Percentiles rank a stretch among this genome's conserved stretches.
These are phyloP conservation scores for Procambarus clarkii DNA, from an alignment of 1,140 invertebrate species.

Conservation along the genomic window DNA sequence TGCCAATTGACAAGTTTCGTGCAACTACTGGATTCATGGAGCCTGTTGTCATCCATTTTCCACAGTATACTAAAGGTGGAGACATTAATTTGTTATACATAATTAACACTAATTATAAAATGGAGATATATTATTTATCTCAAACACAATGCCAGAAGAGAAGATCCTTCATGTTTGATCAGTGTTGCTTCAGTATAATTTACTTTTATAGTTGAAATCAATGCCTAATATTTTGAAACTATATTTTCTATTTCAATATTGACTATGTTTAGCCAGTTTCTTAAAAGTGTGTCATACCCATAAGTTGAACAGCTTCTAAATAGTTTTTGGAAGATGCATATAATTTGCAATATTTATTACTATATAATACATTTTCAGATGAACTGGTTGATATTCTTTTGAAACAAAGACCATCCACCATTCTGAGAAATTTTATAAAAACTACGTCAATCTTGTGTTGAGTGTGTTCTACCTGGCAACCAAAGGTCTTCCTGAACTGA, in stretches of 20 bases:
- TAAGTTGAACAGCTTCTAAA: too few species aligned
- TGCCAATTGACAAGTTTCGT: constrained; percentile 88
- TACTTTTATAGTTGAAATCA: too few species aligned
- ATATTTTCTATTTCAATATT: too few species aligned
- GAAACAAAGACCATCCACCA: constrained; percentile 75
- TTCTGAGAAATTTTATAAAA: constrained; percentile 65
- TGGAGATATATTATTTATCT: too few species aligned
- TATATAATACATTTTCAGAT: constrained; percentile 75
- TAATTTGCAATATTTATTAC: background rate
- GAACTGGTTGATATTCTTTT: constrained; percentile 85
- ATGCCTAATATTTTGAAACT: too few species aligned
- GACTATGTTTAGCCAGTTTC: too few species aligned
- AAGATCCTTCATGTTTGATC: too few species aligned
- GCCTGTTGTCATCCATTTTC: constrained; percentile 85
- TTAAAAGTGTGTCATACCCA: too few species aligned
- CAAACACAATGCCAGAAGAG: too few species aligned
- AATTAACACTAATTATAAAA: too few species aligned
- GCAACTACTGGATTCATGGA: constrained; percentile 83
- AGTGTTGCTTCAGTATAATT: too few species aligned
- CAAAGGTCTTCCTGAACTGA: constrained; percentile 39
- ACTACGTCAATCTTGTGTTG: constrained; percentile 51
- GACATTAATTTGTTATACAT: too few species aligned
- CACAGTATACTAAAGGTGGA: constrained; percentile 85
- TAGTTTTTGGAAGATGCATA: background rate
- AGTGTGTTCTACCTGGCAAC: constrained; percentile 60